Evolutionary conservation across 2,797 vertebrate genomes (phyloP).

Genomic region (Lindbergichthys nudifrons): DNA sequence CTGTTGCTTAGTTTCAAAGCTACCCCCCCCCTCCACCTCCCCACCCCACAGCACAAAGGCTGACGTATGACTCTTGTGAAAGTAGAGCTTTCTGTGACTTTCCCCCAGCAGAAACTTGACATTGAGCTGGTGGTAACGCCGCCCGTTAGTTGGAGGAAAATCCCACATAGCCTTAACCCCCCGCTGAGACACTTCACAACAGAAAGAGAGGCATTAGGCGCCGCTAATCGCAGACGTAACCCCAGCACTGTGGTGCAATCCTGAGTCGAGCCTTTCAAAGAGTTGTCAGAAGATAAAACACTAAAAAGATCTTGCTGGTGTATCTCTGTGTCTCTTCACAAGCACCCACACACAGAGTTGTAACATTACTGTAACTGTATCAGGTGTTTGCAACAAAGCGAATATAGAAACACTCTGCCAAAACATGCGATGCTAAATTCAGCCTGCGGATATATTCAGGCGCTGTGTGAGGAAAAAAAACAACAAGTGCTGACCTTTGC

Average conservation of each 20-base stretch:
- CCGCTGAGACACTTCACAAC: slow-evolving; percentile 36
- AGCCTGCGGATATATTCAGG: slow-evolving; percentile 62
- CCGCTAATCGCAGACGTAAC: slow-evolving; percentile 40
- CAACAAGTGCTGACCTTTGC: slow-evolving; percentile 80
- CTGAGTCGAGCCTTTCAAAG: slow-evolving; percentile 42
- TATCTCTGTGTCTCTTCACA: slow-evolving; percentile 40
- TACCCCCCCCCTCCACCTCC: neutral
- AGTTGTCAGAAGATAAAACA: slow-evolving; percentile 52
- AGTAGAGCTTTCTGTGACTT: slow-evolving; percentile 44
- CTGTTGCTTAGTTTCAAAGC: slow-evolving; percentile 72
- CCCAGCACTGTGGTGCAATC: slow-evolving; percentile 34
- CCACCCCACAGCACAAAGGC: slow-evolving; percentile 38
- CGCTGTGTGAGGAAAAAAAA: slow-evolving; percentile 58
- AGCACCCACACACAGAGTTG: slow-evolving; percentile 47
- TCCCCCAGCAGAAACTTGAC: slow-evolving; percentile 42
- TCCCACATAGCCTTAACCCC: slow-evolving; percentile 56
- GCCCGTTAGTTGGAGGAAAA: slow-evolving; percentile 32
- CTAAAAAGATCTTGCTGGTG: slow-evolving; percentile 25
- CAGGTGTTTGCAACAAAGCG: slow-evolving; percentile 50
- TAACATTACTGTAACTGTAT: slow-evolving; percentile 49
- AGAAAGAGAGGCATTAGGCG: slow-evolving; percentile 41
- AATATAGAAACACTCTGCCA: slow-evolving; percentile 58
- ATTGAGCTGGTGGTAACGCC: slow-evolving; percentile 34
- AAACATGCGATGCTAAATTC: slow-evolving; percentile 61
- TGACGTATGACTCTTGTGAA: slow-evolving; percentile 44